These are phyloP conservation scores for Iselma pallidipennis DNA, from an alignment of 2,888 invertebrate genomes.

Conservation along the genomic window DNA sequence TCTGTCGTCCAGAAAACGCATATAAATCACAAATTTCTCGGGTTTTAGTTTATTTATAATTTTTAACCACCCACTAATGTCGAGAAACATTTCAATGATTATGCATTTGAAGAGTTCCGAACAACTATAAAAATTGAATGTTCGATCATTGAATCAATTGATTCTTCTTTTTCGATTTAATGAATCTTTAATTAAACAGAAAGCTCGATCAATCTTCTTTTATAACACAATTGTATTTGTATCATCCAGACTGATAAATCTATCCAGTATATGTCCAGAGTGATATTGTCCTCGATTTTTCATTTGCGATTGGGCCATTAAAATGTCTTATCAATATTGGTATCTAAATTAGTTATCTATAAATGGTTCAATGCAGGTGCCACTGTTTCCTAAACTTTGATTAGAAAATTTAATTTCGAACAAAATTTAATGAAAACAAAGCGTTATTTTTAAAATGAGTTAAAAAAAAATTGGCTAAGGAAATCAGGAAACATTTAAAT, in stretches of 20 bases:
- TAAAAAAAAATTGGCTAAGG: not conserved
- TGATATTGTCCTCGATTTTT: not conserved
- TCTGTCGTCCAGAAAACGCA: too few relatives aligned
- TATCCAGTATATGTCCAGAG: not conserved
- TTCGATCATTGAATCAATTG: not conserved
- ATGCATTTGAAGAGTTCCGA: not conserved
- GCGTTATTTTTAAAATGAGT: too few relatives aligned
- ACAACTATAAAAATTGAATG: not conserved
- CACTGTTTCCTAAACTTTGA: not conserved
- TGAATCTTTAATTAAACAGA: not conserved
- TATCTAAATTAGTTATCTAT: not conserved
- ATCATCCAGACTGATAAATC: not conserved
- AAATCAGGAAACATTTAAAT: too few relatives aligned
- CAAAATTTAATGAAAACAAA: too few relatives aligned
- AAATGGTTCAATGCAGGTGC: not conserved
- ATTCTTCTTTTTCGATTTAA: not conserved
- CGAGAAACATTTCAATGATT: too few relatives aligned
- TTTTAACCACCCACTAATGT: too few relatives aligned
- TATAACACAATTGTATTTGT: too few relatives aligned
- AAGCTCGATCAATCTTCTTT: not conserved
- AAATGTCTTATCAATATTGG: not conserved
- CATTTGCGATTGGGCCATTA: not conserved
- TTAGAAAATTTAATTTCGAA: not conserved
- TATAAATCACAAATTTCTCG: too few relatives aligned
- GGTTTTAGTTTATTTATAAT: too few relatives aligned